Base-by-base conservation (phyloP, 2,888 invertebrate species). In the Lithophane socia region DNA sequence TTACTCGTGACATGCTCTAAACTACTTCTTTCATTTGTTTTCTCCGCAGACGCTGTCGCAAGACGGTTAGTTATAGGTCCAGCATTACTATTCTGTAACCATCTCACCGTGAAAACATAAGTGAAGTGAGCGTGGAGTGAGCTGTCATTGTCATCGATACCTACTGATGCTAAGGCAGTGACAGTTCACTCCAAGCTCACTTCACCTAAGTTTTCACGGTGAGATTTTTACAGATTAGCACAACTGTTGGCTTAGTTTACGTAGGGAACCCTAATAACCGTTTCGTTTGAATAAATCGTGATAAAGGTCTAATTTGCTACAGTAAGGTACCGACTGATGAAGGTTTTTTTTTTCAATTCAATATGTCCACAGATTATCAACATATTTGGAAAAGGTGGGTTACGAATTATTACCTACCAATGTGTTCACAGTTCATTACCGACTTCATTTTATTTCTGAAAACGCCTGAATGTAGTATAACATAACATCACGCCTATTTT, bases 311-410 rank as follows among this genome's bases (percentile, higher is more conserved):
- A 77, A 86, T 86, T 78, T 75, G 54, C 49, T n/a, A 60, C 83
- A 74, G 87, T 81, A 86, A 75, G 75, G 85, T 81, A 70, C 77
- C 66, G 56, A 58, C 56, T 69, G 86, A 86, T 85, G 80, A 78
- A 75, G 75, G 73, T 60, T 42, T n/a, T 12, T 77, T 83, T 76
- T 76, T 73, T 58, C 78, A 64, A 77, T 87, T 72, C 71, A 71
- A 78, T 70, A 63, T 60, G 21, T 60, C 21, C 60, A 79, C 44
- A 74, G 67, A 75, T 75, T 81, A 80, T 79, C 73, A 56, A 75
- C 79, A 85, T 49, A 56, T 64, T 64, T 77, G n/a, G 21, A 12
- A 67, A 56, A 42, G 56, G 71, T 79, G 13, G 29, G n/a, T 29
- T 60, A 9, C 18, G 5, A 24, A 44, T n/a, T 44, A 73, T 24